Base-by-base conservation (phyloP, 2,888 invertebrate genomes). In the Drosophila melanosoma region DNA sequence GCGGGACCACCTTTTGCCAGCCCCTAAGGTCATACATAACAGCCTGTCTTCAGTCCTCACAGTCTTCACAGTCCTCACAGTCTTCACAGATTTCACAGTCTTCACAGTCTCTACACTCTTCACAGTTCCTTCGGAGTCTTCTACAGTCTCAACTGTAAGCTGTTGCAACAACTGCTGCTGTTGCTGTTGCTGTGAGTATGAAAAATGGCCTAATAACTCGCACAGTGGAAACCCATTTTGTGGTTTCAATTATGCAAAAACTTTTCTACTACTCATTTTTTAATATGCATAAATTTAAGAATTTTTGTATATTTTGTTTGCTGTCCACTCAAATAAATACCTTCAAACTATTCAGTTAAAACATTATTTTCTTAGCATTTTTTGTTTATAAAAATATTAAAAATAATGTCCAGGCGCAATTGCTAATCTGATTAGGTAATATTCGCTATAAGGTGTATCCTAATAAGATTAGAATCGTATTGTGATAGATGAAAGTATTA, bases 1-100 rank as follows among this genome's bases (percentile, higher is more conserved):
- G 82, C 91, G 88, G 87, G 87, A 83, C 85, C 91, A 90, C 90
- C 90, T 91, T 83, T 89, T 90, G 74, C 89, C 87, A 76, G 83
- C 87, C 87, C 87, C 87, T 89, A 77, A 83, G 87, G 89, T 87
- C 89, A 87, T 45, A 23, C 45, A 15, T 72, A 77, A 74, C 84
- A 82, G 86, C 69, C 66, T 74, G 79, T 81, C 69, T 74, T 36
- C 76, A 49, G 57, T 61, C 45, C 63, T 38, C 62, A 40, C 40
- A 49, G 53, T 63, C 60, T 53, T 26, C 69, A 29, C 35, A 49
- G 53, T 63, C 60, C 49, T 26, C 69, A 29, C 35, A 49, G 53
- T 63, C 60, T 53, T 26, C 69, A 29, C 35, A 23, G 12, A 52
- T 57, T 42, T 58, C 42, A 5, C 53, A 52, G 12, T 49, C 17